These are phyloP conservation scores for Sitta europaea DNA, from an alignment of 2,113 vertebrate species.

Conservation along the genomic window DNA sequence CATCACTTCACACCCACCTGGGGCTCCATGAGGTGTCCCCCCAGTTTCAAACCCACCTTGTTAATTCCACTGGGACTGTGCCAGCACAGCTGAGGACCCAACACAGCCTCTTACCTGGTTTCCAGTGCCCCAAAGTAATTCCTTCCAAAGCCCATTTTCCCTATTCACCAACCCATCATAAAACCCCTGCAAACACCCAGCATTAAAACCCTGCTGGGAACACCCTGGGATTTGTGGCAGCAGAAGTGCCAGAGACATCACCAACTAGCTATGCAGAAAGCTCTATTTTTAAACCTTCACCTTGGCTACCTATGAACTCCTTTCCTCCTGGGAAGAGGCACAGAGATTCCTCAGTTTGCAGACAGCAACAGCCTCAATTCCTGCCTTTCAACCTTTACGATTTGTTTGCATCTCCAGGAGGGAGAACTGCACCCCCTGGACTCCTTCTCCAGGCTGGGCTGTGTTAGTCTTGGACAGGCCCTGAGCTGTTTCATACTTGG, in stretches of 20 bases:
- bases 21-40: neutral
- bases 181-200: neutral
- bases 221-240: neutral
- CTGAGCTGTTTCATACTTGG: constrained; percentile 34
- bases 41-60: neutral
- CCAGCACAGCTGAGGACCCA: accelerated
- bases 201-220: neutral
- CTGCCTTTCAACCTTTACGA: constrained; percentile 55
- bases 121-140: neutral
- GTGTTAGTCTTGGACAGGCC: constrained; percentile 68
- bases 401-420: constrained; percentile 69
- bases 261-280: constrained; percentile 28
- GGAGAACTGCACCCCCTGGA: constrained; percentile 41
- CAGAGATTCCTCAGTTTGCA: constrained; percentile 21
- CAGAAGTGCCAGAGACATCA: constrained; percentile 40
- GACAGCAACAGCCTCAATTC: neutral
- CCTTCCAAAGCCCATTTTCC: neutral
- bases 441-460: neutral
- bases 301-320: constrained; percentile 50
- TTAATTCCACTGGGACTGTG: neutral
- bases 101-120: neutral
- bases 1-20: neutral
- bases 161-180: neutral
- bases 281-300: constrained; percentile 53
- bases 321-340: constrained; percentile 24